Evolutionary conservation across 1,140 invertebrate species (phyloP).

Genomic region (Agrypnia vestita): DNA sequence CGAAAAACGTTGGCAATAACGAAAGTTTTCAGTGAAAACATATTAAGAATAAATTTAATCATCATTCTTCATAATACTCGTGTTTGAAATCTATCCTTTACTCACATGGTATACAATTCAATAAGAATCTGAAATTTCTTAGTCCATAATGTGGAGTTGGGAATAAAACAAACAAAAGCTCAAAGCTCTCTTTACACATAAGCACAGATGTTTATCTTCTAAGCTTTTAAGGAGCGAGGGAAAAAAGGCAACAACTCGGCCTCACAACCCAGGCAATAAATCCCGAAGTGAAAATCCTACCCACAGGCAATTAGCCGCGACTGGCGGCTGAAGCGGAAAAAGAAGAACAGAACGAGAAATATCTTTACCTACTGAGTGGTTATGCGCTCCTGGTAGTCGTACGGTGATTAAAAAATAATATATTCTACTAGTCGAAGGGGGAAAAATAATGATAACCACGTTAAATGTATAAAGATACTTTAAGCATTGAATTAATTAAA

Average conservation of each 20-base stretch:
- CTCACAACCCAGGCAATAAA: constrained; percentile 56
- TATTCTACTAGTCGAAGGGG: background rate
- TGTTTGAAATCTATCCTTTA: no score
- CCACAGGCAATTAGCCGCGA: constrained; percentile 60
- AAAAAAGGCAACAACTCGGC: constrained; percentile 46
- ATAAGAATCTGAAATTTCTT: background rate
- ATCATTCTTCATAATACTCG: no score
- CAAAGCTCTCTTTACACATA: constrained; percentile 23
- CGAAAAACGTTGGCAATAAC: no score
- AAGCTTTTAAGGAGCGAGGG: constrained; percentile 45
- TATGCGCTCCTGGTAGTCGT: constrained; percentile 42
- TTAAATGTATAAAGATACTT: no score
- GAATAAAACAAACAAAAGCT: constrained; percentile 38
- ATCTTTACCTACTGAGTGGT: constrained; percentile 13
- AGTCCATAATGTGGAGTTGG: constrained; percentile 30
- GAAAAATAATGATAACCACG: no score
- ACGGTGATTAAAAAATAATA: constrained; percentile 24
- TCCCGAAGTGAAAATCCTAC: constrained; percentile 59
- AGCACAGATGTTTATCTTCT: constrained; percentile 51
- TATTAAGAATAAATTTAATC: no score
- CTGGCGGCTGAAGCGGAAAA: constrained; percentile 33
- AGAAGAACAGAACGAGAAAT: constrained; percentile 10
- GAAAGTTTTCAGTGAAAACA: no score
- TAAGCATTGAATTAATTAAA: no score
- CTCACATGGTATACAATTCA: no score